These are phyloP conservation scores for Drosophila albomicans DNA, from an alignment of 1,140 invertebrate species.

Conservation along the genomic window DNA sequence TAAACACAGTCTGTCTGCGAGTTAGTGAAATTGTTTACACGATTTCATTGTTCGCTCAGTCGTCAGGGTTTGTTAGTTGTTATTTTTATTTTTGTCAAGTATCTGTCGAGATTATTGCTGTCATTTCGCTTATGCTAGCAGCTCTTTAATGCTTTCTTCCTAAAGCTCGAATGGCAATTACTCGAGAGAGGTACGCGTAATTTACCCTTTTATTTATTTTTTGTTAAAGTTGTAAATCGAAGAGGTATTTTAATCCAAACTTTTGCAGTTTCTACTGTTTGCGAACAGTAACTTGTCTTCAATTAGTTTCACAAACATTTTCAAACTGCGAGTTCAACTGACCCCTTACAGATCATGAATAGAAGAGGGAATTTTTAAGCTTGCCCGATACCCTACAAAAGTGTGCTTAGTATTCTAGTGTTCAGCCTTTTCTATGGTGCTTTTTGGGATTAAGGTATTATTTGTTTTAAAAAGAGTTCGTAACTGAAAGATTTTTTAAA, in stretches of 20 bases:
- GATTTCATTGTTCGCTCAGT: constrained; percentile 5
- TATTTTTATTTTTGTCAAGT: constrained; percentile 2
- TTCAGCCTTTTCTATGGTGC: too few relatives aligned
- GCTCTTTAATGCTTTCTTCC: background rate
- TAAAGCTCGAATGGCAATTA: too few relatives aligned
- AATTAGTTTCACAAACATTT: constrained; percentile 49
- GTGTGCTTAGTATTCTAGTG: too few relatives aligned
- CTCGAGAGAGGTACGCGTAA: too few relatives aligned
- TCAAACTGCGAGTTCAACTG: constrained; percentile 24
- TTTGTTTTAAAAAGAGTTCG: too few relatives aligned
- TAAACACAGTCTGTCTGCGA: constrained; percentile 20
- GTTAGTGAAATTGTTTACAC: constrained; percentile 9
- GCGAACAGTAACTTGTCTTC: constrained; percentile 1
- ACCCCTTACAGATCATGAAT: constrained; percentile 1
- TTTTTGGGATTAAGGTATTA: too few relatives aligned
- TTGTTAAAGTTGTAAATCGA: background rate
- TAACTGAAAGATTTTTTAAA: too few relatives aligned
- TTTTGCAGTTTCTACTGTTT: background rate
- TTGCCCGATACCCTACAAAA: too few relatives aligned
- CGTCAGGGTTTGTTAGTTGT: background rate
- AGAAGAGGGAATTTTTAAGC: background rate
- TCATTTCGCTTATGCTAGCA: background rate
- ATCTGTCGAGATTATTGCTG: constrained; percentile 2
- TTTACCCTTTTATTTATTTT: background rate
- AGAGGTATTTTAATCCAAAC: background rate